Evolutionary conservation across 2,888 invertebrate species (phyloP).

Genomic region (Micoletzkya japonica): DNA sequence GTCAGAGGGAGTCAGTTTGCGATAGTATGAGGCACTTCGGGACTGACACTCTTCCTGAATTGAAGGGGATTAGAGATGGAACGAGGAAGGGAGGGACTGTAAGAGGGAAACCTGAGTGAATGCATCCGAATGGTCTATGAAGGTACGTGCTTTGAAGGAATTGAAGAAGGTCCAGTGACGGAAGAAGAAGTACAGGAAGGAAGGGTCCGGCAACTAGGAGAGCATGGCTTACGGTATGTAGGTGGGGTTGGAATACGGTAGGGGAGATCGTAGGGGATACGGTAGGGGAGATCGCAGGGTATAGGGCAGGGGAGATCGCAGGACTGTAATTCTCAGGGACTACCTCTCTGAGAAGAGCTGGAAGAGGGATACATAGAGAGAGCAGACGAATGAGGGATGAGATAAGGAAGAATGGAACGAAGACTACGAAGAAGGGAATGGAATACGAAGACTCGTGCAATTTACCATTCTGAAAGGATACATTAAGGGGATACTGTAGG

Average conservation of each 20-base stretch:
- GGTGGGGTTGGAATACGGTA: neutral
- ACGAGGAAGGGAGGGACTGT: neutral
- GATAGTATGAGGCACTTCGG: slow-evolving; percentile 5
- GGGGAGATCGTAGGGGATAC: neutral
- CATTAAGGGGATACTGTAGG: neutral
- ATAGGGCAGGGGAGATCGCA: neutral
- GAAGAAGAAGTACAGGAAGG: slow-evolving; percentile 52
- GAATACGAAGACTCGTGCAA: neutral
- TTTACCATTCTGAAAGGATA: slow-evolving; percentile 23
- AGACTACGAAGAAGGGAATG: slow-evolving; percentile 23
- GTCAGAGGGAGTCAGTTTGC: neutral
- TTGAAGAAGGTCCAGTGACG: slow-evolving; percentile 60
- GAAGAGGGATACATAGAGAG: neutral
- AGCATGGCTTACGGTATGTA: neutral
- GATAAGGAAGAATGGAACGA: slow-evolving; percentile 15
- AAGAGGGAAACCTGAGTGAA: slow-evolving; percentile 5
- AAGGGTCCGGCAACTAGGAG: slow-evolving; percentile 48
- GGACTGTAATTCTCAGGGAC: neutral
- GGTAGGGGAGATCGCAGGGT: neutral
- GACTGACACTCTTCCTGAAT: slow-evolving; percentile 3
- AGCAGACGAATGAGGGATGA: neutral
- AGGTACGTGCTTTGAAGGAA: slow-evolving; percentile 43
- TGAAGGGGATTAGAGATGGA: neutral
- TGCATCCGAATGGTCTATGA: slow-evolving; percentile 34
- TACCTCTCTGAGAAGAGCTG: slow-evolving; percentile 11